Evolutionary conservation across 2,888 invertebrate species (phyloP).

Genomic region (Erebia ligea): DNA sequence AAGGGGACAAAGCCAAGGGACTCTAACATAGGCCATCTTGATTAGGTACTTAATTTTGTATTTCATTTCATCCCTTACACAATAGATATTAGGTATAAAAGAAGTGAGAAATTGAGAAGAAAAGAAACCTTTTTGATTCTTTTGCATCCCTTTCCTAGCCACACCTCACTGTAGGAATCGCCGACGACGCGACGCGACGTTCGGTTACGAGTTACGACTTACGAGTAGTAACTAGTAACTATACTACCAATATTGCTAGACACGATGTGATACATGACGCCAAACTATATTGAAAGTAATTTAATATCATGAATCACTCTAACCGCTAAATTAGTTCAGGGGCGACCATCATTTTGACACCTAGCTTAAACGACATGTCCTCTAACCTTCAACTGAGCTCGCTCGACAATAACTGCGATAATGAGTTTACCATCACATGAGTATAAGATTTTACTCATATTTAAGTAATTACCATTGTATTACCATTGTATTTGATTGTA

Average conservation of each 20-base stretch:
- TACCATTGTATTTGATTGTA: too few species aligned
- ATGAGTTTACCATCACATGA: conserved; percentile 1
- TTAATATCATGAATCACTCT: not conserved
- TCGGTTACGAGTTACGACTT: not conserved
- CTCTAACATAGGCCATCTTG: too few species aligned
- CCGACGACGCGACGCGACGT: too few species aligned
- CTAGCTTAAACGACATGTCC: conserved; percentile 7
- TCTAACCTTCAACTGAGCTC: conserved; percentile 14
- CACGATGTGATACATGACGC: not conserved
- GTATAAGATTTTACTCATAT: not conserved
- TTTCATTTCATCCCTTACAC: too few species aligned
- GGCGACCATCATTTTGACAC: conserved; percentile 11
- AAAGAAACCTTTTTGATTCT: too few species aligned
- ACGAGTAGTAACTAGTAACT: not conserved
- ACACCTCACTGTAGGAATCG: not conserved
- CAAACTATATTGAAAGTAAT: not conserved
- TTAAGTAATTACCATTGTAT: too few species aligned
- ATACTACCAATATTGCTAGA: not conserved
- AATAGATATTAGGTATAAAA: too few species aligned
- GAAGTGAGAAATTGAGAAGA: too few species aligned
- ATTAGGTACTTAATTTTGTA: too few species aligned
- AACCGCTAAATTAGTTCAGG: conserved; percentile 14
- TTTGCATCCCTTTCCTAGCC: too few species aligned
- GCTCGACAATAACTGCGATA: not conserved
- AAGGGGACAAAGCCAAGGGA: too few species aligned